Evolutionary conservation across 2,797 vertebrate genomes (phyloP).

Genomic region (Falco naumanni): DNA sequence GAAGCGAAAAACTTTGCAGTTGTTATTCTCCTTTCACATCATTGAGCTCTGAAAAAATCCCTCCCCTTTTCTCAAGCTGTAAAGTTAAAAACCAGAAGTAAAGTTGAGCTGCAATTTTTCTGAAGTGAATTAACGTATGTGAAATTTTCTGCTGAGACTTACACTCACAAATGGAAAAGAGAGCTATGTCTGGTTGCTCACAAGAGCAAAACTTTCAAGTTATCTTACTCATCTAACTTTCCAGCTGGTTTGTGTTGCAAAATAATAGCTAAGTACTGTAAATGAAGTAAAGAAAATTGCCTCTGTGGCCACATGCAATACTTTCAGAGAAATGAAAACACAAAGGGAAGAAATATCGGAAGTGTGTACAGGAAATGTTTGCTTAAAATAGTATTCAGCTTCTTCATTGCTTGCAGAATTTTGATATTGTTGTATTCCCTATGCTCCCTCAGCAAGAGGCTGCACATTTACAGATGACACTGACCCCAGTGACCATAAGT

Average conservation of each 20-base stretch:
- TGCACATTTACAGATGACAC: accelerated
- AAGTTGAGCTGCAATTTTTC: not conserved
- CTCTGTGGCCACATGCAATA: not conserved
- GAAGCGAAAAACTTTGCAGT: not conserved
- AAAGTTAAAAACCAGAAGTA: not conserved
- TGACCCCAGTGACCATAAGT: not conserved
- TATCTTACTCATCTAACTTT: not conserved
- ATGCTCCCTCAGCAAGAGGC: not conserved
- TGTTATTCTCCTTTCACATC: not conserved
- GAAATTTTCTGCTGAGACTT: not conserved
- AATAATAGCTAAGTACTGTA: slow-evolving; percentile 18
- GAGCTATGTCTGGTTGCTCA: not conserved
- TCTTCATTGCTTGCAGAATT: slow-evolving; percentile 27
- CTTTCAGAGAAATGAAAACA: slow-evolving; percentile 37
- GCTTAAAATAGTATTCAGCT: slow-evolving; percentile 37
- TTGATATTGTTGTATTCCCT: not conserved
- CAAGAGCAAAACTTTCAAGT: slow-evolving; percentile 4
- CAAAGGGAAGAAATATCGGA: slow-evolving; percentile 11
- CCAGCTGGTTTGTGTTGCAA: not conserved
- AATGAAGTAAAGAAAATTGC: slow-evolving; percentile 8
- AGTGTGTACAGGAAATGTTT: slow-evolving; percentile 42
- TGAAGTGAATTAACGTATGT: not conserved
- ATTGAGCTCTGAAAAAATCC: not conserved
- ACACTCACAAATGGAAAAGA: not conserved
- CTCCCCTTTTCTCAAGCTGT: not conserved